Conservation (phyloP, 2,797 vertebrate genomes). For the Erethizon dorsatum region DNA sequence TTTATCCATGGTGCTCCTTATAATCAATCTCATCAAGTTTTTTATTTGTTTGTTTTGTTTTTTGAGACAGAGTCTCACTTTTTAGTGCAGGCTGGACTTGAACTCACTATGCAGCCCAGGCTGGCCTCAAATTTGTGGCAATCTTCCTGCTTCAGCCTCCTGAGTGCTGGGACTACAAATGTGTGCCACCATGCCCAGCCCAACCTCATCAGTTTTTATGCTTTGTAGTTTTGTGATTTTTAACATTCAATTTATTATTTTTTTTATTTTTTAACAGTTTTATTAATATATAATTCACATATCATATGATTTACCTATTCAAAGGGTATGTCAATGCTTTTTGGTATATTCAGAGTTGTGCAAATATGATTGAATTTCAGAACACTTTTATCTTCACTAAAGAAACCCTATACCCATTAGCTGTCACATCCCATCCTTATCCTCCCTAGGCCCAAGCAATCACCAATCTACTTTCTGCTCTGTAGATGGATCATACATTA, state of each 20-base stretch:
- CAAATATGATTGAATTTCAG: not conserved
- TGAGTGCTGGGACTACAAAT: not conserved
- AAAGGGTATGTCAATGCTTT: not conserved
- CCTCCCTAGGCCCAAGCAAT: not conserved
- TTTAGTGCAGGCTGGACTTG: not conserved
- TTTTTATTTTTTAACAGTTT: not conserved
- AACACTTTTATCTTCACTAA: not conserved
- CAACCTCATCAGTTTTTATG: not conserved
- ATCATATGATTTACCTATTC: not conserved
- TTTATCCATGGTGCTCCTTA: not conserved
- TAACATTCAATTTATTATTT: not conserved
- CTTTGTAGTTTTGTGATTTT: not conserved
- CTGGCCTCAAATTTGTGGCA: not conserved
- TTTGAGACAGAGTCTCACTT: not conserved
- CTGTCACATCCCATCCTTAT: not conserved
- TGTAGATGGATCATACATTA: not conserved
- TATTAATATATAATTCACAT: not conserved
- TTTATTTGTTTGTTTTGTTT: not conserved
- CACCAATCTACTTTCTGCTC: not conserved
- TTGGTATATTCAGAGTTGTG: not conserved
- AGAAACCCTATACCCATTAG: not conserved
- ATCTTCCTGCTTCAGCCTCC: not conserved
- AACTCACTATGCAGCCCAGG: not conserved
- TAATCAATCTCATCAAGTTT: not conserved
- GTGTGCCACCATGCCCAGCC: not conserved